Base-by-base conservation (phyloP, 2,797 vertebrate species). In the Pangasius djambal region DNA sequence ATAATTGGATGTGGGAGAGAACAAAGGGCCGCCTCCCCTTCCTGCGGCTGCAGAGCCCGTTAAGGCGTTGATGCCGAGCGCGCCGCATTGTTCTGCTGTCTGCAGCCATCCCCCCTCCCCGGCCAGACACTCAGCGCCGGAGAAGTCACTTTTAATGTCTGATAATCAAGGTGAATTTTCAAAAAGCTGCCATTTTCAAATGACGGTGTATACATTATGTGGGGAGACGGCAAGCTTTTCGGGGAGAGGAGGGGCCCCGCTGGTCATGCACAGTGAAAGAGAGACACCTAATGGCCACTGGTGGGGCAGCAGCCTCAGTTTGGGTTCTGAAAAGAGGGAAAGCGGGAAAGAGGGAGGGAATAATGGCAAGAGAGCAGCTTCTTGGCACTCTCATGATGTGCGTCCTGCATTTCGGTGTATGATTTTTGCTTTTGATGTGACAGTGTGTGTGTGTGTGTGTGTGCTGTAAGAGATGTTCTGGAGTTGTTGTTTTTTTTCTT, bases 111-210 rank as follows among this genome's bases (percentile, higher is more conserved):
- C 96, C 97, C 74, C 40, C 86, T 65, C 96, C 96, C 97, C 96
- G 97, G 97, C 97, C 97, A 98, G 97, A 97, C 97, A 97, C 97
- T 97, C 97, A 96, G 97, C 95, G 95, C 96, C 93, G 96, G 96
- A 97, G 96, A 97, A 97, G 96, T 97, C 97, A 97, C 96, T 97
- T 97, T 97, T 97, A 97, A 97, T 97, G 97, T 97, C 97, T 98
- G 97, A 97, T 97, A 97, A 98, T 97, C 97, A 97, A 97, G 97
- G 97, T 97, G 97, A 97, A 97, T 98, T 97, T 97, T 97, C 97
- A 97, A 97, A 97, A 97, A 97, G 97, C 96, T 97, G 97, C 97
- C 97, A 97, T 98, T 98, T 98, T 97, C 97, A 97, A 97, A 97
- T 96, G 96, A 97, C 97, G 96, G 96, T 95, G 96, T 97, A 95